Conservation (phyloP, 1,140 invertebrate genomes). For the Caenorhabditis tropicalis region DNA sequence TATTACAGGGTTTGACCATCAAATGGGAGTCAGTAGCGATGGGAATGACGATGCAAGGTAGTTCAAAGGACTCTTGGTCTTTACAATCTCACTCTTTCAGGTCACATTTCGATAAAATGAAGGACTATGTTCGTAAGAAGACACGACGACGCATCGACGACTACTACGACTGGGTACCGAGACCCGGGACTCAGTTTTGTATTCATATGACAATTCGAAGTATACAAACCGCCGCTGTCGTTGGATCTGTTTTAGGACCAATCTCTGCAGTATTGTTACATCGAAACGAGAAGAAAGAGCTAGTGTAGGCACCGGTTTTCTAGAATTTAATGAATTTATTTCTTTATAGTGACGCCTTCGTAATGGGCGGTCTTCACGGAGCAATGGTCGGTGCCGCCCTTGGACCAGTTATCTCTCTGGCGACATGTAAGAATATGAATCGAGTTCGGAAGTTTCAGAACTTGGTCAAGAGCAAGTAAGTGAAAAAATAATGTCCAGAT, state of each 20-base stretch:
- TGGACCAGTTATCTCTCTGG: constrained; percentile 52
- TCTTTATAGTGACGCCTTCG: constrained; percentile 49
- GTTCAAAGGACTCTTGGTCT: no score
- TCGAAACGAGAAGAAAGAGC: constrained; percentile 8
- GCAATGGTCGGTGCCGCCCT: constrained; percentile 53
- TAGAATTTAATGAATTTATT: no score
- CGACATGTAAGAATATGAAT: constrained; percentile 55
- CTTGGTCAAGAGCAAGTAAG: constrained; percentile 16
- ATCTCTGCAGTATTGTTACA: constrained; percentile 28
- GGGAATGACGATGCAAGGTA: not conserved
- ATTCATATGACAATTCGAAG: constrained; percentile 59
- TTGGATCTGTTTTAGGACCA: constrained; percentile 47
- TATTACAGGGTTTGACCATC: no score
- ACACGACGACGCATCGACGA: not conserved
- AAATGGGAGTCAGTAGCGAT: constrained; percentile 7
- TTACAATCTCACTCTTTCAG: not conserved
- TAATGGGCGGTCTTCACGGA: constrained; percentile 46
- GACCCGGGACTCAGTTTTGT: constrained; percentile 57
- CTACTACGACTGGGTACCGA: constrained; percentile 51
- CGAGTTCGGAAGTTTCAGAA: constrained; percentile 2
- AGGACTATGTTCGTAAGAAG: not conserved
- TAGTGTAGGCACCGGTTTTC: not conserved
- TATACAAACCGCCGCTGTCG: constrained; percentile 46
- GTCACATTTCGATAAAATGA: not conserved
- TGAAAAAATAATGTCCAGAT: not conserved